Base-by-base conservation (phyloP, 2,888 invertebrate genomes). In the Orthosia gracilis region DNA sequence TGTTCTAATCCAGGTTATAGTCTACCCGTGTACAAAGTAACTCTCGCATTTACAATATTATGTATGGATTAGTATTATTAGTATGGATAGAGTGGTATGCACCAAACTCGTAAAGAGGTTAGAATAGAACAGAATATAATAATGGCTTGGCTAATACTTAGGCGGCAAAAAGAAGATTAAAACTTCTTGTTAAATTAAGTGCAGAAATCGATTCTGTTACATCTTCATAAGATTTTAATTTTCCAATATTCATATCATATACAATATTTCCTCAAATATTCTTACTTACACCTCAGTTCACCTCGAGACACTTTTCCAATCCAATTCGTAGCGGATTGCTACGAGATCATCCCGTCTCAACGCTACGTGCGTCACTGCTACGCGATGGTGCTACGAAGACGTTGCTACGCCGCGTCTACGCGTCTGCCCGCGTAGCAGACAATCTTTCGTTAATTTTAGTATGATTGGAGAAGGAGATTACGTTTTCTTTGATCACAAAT, bases 391-490 rank as follows among this genome's bases (percentile, higher is more conserved):
- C 40, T 40, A 40, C 40, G 40, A 40, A 40, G 40, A 49, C 7
- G 52, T 68, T 52, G 73, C 73, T 73, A 73, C 73, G 73, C n/a
- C n/a, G 57, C 62, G 74, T n/a, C 82, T 76, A 63, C 82, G 70
- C 49, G 70, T 54, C 65, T 52, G 15, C 18, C 18, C 13, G 62
- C 77, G 67, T 63, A 66, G 77, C 66, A 54, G 15, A 45, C 50
- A 52, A 67, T 59, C 26, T 61, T 59, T 47, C 17, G 7, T 58
- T 58, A 12, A 23, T 73, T 70, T 64, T 55, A 80, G 31, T 80
- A n/a, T 80, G 67, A 78, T 75, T 75, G 58, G 21, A 49, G 67
- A 58, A 74, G 13, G 4, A 58, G 31, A 67, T 80, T 61, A 75
- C 40, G n/a, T 23, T 21, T 62, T 62, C 21, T 15, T 18, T 50